These are phyloP conservation scores for Tragelaphus imberbis DNA, from an alignment of 2,113 vertebrate species.

Conservation along the genomic window DNA sequence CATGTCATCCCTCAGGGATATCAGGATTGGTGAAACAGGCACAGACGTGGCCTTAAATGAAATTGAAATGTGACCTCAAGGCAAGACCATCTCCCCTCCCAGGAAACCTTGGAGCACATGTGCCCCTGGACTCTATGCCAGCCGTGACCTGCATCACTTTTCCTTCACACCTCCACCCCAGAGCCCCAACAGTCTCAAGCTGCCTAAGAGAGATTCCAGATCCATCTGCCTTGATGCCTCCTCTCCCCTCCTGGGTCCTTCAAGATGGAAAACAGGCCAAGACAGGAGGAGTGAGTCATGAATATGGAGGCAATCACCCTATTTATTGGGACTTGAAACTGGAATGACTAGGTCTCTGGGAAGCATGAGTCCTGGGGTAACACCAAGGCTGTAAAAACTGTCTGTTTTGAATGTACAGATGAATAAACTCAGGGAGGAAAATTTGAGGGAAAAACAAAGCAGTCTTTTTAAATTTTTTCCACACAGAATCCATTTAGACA, in stretches of 20 bases:
- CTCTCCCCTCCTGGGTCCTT: background rate
- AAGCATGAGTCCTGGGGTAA: background rate
- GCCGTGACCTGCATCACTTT: rapidly evolving
- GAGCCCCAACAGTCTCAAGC: background rate
- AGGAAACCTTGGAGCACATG: background rate
- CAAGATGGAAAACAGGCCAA: background rate
- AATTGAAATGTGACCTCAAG: background rate
- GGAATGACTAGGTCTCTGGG: background rate
- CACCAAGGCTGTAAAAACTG: background rate
- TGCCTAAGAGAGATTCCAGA: background rate
- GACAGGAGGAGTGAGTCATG: background rate
- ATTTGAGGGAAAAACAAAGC: background rate
- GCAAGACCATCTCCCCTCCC: background rate
- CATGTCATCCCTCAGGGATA: background rate
- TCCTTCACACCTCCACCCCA: background rate
- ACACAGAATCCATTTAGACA: background rate
- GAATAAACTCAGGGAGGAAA: background rate
- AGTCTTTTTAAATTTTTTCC: background rate
- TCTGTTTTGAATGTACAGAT: background rate
- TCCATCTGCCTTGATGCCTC: background rate
- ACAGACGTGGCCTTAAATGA: background rate
- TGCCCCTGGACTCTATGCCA: background rate
- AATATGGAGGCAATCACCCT: background rate
- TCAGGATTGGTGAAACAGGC: background rate
- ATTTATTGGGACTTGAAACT: background rate